Conservation (phyloP, 2,797 vertebrate genomes). For the Chelmon rostratus region DNA sequence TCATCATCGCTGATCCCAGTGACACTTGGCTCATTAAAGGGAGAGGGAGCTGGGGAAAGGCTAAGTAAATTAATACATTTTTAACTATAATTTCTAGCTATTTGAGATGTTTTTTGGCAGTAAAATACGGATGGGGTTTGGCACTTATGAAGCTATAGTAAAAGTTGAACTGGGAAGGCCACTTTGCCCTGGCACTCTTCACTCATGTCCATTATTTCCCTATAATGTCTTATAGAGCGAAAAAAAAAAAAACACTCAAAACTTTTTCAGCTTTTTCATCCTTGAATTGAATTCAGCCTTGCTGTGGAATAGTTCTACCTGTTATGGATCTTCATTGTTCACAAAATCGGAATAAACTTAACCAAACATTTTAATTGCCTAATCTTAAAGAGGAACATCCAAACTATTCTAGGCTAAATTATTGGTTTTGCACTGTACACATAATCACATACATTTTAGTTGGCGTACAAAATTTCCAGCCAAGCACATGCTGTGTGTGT, state of each 20-base stretch:
- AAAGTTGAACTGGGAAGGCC: conserved; percentile 21
- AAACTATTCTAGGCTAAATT: too few species aligned
- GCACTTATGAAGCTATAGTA: conserved; percentile 1
- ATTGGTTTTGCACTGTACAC: too few species aligned
- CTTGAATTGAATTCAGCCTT: neutral
- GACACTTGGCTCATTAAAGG: conserved; percentile 67
- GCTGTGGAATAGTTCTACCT: neutral
- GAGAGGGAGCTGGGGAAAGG: conserved; percentile 31
- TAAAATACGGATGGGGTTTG: conserved; percentile 16
- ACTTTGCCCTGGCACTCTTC: conserved; percentile 5
- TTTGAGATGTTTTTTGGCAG: conserved; percentile 34
- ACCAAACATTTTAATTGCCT: too few species aligned
- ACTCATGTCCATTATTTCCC: conserved; percentile 20
- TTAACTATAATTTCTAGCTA: conserved; percentile 24
- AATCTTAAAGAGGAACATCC: too few species aligned
- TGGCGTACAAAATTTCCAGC: too few species aligned
- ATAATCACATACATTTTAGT: too few species aligned
- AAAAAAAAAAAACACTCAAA: neutral
- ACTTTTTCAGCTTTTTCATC: too few species aligned
- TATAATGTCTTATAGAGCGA: conserved; percentile 1
- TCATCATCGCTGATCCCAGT: conserved; percentile 62
- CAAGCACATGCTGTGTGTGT: too few species aligned
- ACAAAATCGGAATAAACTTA: too few species aligned
- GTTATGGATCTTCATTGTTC: neutral
- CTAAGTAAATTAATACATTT: conserved; percentile 49